Evolutionary conservation across 2,888 invertebrate species (phyloP), one percentile per base, ranked within the genome.

Genomic region (Amiota communis): DNA sequence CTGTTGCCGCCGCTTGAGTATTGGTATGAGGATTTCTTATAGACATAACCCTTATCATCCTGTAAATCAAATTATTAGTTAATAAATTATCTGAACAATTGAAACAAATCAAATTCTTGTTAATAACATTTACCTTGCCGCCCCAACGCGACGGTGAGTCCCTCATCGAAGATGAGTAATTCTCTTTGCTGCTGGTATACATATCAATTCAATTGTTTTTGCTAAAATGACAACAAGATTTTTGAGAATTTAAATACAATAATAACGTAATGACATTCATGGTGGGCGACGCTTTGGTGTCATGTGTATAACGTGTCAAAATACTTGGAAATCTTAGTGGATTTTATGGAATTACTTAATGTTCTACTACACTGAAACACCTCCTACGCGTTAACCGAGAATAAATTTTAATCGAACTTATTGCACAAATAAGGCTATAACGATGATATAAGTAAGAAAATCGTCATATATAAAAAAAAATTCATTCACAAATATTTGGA

Each of bases 1-100:
- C 85, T 87, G 0, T 23, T 23, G 63, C 85, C 87, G 0, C 87
- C 75, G 72, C 82, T 82, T 23, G 88, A 88, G 78, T 90, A 90
- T 81, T 90, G 88, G 78, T 90, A 90, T 46, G 86, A 86, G 69
- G 89, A 83, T 71, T 89, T 88, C 74, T 90, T 89, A 71, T 89
- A 89, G n/a, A 85, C 82, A 78, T 87, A 88, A 71, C 87, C 87
- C 76, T 88, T 88, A 77, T 84, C 83, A 74, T 88, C 87, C 89
- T 90, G 72, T 15, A n/a, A 51, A 12, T 13, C 8, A 51, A 49
- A 51, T 11, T 12, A 20, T 61, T 23, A 0, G 11, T 17, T 10
- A 2, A n/a, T 53, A 53, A 53, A 8, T 53, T 12, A 10, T 4
- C 12, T 6, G 3, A 9, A 17, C 17, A 8, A 11, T 59, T 17